Evolutionary conservation across 2,113 vertebrate genomes (phyloP).

Genomic region (Zootoca vivipara): DNA sequence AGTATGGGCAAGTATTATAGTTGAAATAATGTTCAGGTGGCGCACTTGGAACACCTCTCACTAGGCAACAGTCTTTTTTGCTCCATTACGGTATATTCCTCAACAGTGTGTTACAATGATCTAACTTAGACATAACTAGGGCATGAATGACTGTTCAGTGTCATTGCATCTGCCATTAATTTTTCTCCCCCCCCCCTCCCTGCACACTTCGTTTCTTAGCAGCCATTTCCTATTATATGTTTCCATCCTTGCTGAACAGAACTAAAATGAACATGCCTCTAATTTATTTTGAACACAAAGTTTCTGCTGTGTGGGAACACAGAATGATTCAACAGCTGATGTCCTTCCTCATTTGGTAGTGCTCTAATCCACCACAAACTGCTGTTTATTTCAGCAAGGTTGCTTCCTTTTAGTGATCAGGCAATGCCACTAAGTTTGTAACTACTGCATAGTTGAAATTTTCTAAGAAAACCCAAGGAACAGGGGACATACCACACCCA

Average conservation of each 20-base stretch:
- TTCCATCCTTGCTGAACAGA: constrained; percentile 27
- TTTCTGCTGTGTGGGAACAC: constrained; percentile 28
- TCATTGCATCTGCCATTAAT: neutral
- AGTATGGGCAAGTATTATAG: neutral
- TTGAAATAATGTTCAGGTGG: neutral
- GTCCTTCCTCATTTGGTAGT: constrained; percentile 30
- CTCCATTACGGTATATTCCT: neutral
- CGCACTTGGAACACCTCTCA: neutral
- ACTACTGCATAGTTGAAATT: constrained; percentile 27
- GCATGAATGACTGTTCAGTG: neutral
- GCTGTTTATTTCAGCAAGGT: constrained; percentile 27
- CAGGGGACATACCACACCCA: neutral
- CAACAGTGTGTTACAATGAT: neutral
- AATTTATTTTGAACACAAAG: constrained; percentile 37
- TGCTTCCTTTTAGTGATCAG: constrained; percentile 10
- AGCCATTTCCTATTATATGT: constrained; percentile 39
- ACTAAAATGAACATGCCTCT: constrained; percentile 37
- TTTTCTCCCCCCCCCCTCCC: neutral
- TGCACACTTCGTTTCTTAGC: constrained; percentile 5
- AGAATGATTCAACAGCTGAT: neutral
- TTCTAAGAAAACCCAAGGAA: neutral
- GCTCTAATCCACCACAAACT: constrained; percentile 35
- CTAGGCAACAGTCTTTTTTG: neutral
- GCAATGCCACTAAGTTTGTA: constrained; percentile 5
- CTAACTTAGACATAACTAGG: neutral